These are phyloP conservation scores for Jacana jacana DNA, from an alignment of 2,113 vertebrate species.

Conservation along the genomic window DNA sequence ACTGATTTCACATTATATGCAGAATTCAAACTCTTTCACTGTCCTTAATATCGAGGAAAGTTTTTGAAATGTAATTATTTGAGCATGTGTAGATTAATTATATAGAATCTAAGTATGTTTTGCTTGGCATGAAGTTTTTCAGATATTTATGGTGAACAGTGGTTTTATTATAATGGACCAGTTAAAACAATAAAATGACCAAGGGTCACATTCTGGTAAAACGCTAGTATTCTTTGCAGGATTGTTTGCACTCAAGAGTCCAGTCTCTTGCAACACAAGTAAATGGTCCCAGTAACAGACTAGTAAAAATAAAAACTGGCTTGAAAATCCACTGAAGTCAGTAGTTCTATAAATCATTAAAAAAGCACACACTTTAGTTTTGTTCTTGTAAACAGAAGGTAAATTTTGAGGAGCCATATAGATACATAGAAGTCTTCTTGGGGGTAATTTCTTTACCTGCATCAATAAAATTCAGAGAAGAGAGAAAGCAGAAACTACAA, in stretches of 20 bases:
- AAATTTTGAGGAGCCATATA: not conserved
- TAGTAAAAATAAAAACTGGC: not conserved
- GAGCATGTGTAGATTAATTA: not conserved
- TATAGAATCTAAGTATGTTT: not conserved
- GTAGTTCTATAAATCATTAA: not conserved
- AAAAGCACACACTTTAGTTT: not conserved
- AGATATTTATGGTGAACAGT: not conserved
- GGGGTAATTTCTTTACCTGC: not conserved
- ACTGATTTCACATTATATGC: not conserved
- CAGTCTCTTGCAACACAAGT: not conserved
- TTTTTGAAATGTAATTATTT: not conserved
- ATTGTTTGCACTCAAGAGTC: not conserved
- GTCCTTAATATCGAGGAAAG: not conserved
- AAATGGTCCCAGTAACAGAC: not conserved
- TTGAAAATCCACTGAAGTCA: not conserved
- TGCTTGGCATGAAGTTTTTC: not conserved
- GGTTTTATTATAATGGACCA: not conserved
- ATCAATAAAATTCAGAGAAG: not conserved
- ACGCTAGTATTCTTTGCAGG: not conserved
- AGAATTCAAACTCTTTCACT: not conserved
- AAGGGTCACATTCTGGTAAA: not conserved
- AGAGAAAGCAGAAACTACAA: not conserved
- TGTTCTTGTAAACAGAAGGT: not conserved
- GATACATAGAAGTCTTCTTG: not conserved
- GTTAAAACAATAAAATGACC: not conserved